These are phyloP conservation scores for Semotilus atromaculatus DNA, from an alignment of 2,797 vertebrate species.

Conservation along the genomic window DNA sequence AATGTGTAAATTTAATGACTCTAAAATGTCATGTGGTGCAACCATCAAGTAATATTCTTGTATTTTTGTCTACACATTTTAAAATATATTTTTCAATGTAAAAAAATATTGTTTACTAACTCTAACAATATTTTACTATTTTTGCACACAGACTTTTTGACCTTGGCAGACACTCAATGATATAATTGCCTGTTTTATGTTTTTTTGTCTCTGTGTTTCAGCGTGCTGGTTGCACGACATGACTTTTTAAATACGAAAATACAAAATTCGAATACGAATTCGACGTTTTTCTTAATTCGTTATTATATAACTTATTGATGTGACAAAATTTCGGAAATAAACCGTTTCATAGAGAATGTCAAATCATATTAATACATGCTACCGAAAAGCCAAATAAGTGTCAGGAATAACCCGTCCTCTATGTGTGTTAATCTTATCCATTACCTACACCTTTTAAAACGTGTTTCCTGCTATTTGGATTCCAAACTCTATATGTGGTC, in stretches of 20 bases:
- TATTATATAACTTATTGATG: neutral
- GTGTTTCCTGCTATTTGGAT: slow-evolving; percentile 78
- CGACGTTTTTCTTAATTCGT: neutral
- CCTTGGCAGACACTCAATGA: neutral
- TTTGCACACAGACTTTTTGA: neutral
- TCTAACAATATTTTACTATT: neutral
- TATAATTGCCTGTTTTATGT: neutral
- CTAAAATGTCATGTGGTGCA: neutral
- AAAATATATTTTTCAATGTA: no score
- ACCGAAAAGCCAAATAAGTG: neutral
- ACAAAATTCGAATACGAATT: neutral
- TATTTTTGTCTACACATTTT: no score
- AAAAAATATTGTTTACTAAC: no score
- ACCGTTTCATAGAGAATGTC: slow-evolving; percentile 15
- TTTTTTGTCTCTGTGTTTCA: neutral
- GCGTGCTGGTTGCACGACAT: neutral
- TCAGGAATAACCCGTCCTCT: neutral
- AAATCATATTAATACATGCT: slow-evolving; percentile 28
- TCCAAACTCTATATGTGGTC: slow-evolving; percentile 84
- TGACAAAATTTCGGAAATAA: neutral
- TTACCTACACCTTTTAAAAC: slow-evolving; percentile 70
- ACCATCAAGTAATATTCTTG: neutral
- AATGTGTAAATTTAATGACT: neutral
- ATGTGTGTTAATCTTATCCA: slow-evolving; percentile 41
- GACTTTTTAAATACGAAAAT: neutral